Conservation (phyloP, 2,888 invertebrate species). For the Agonopterix arenella region DNA sequence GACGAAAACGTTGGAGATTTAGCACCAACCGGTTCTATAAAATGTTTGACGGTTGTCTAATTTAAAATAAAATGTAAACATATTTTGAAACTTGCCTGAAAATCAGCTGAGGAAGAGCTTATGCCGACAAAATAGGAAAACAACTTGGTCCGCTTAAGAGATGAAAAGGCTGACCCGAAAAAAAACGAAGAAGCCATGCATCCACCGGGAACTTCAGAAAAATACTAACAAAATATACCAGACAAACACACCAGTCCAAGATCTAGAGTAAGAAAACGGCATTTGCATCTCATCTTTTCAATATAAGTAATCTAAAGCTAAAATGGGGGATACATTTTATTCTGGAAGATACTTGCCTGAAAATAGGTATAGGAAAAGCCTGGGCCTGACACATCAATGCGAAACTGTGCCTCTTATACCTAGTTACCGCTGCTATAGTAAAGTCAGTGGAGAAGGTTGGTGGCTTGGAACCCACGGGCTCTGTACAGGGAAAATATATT, state of each 20-base stretch:
- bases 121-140: slow-evolving; percentile 83
- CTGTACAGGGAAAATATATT: slow-evolving; percentile 6
- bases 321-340: not conserved
- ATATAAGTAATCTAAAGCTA: not conserved
- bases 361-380: slow-evolving; percentile 81
- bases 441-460: slow-evolving; percentile 78
- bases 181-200: slow-evolving; percentile 82
- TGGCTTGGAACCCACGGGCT: slow-evolving; percentile 69
- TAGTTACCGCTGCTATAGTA: slow-evolving; percentile 77
- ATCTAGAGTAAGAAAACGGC: not conserved
- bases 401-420: slow-evolving; percentile 73
- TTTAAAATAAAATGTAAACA: not conserved
- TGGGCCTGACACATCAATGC: slow-evolving; percentile 83
- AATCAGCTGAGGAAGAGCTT: slow-evolving; percentile 82
- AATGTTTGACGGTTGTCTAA: slow-evolving; percentile 14
- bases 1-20: slow-evolving; percentile 75
- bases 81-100: slow-evolving; percentile 78
- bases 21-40: slow-evolving; percentile 72
- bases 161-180: slow-evolving; percentile 80
- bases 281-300: not conserved
- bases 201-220: slow-evolving; percentile 80
- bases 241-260: not conserved
- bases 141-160: slow-evolving; percentile 76
- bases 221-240: slow-evolving; percentile 12
- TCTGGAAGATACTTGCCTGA: slow-evolving; percentile 75